Base-by-base conservation (phyloP, 2,888 invertebrate genomes). In the Pseudoips prasinana region DNA sequence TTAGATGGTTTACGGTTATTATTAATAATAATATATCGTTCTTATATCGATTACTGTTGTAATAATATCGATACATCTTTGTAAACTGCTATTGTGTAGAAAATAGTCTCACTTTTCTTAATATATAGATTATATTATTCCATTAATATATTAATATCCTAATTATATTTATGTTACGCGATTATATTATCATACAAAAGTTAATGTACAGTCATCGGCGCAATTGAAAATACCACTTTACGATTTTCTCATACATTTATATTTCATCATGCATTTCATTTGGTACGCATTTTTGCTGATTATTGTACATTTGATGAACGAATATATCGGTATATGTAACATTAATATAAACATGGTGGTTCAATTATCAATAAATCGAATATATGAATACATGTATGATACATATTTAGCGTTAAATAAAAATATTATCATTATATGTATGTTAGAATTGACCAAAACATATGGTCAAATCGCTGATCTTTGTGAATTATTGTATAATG, bases 91-190 rank as follows among this genome's bases (percentile, higher is more conserved):
- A 36, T 36, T 36, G 48, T 27, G 29, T 53, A 41, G 31, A n/a
- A n/a, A n/a, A n/a, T n/a, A n/a, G n/a, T n/a, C 35, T 26, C 44
- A 31, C 45, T 39, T 39, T 40, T 48, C 30, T 41, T 14, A 14
- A 38, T 35, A 32, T 37, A 30, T 46, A 54, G 38, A 37, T 58
- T 54, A 57, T 40, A 53, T 33, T 51, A 52, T 43, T 57, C 52
- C 27, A 35, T 37, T 44, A 44, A 33, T 25, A 42, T 57, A 41
- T 41, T 34, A 22, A 10, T 22, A 18, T 28, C 5, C 18, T 40
- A 25, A 23, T 33, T 55, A 39, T 53, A 39, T 42, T 22, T 39
- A 44, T 44, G 33, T n/a, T n/a, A n/a, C n/a, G n/a, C n/a, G n/a
- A n/a, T n/a, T n/a, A n/a, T n/a, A n/a, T n/a, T n/a, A n/a, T n/a